A percentile compares a stretch with the other conserved stretches of the same genome.
phyloP scores from a whole-genome alignment of 2,888 invertebrate genomes.

The Tetragonula carbonaria region DNA sequence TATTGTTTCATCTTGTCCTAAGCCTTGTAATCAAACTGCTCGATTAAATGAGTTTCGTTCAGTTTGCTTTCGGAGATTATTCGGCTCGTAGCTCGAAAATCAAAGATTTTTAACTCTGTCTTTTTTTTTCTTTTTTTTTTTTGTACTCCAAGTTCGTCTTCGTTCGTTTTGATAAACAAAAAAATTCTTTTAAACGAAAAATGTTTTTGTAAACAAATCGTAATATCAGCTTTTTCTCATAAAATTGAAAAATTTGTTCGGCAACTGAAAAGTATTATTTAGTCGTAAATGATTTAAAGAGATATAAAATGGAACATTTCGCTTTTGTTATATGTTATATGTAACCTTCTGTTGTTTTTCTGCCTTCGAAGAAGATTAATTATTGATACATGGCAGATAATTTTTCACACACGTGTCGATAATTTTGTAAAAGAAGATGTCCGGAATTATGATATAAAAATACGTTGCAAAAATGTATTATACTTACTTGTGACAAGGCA shows the following conservation, averaged over 20 bases:
- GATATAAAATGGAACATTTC: too few species aligned
- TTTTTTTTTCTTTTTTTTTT: too few species aligned
- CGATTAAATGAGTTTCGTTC: not conserved
- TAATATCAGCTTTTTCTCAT: accelerated
- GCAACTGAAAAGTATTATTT: not conserved
- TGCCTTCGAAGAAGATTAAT: not conserved
- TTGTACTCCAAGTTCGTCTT: not conserved
- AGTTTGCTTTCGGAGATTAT: not conserved
- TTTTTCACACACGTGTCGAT: not conserved
- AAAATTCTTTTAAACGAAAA: not conserved
- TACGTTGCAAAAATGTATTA: too few species aligned
- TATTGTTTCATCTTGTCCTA: too few species aligned
- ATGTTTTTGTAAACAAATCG: not conserved
- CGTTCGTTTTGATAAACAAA: not conserved
- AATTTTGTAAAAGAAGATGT: not conserved
- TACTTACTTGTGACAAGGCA: conserved; percentile 19
- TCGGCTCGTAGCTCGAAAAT: not conserved
- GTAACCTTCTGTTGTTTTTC: too few species aligned
- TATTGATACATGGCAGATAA: not conserved
- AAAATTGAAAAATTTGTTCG: not conserved
- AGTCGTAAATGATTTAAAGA: not conserved
- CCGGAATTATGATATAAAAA: too few species aligned
- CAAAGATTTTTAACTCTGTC: not conserved
- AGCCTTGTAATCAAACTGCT: not conserved
- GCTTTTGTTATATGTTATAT: too few species aligned